phyloP scores from a whole-genome alignment of 2,797 vertebrate species.

The Brotula barbata region DNA sequence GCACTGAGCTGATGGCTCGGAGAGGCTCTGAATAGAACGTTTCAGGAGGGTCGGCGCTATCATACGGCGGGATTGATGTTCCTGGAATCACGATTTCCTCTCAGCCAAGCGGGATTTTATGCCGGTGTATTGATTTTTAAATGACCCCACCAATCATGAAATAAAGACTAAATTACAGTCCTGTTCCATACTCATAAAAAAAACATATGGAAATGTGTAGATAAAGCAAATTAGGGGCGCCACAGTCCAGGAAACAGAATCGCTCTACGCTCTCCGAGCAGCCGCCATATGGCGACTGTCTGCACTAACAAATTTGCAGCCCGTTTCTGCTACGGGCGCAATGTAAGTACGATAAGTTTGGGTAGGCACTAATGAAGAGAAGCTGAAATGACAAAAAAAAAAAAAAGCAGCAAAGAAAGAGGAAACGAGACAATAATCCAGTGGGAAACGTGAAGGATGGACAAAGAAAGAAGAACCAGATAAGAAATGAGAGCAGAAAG shows the following conservation, averaged over 20 bases:
- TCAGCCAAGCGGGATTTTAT: not conserved
- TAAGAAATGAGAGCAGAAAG: constrained; percentile 32
- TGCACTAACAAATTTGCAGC: constrained; percentile 14
- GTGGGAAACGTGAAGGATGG: constrained; percentile 29
- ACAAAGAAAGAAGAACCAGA: constrained; percentile 42
- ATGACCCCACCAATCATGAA: constrained; percentile 14
- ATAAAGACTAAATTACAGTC: not conserved
- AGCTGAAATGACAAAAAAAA: constrained; percentile 31
- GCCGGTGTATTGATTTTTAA: constrained; percentile 21
- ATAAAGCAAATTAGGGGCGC: not conserved
- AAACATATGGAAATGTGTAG: not conserved
- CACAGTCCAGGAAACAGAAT: not conserved
- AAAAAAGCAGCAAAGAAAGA: constrained; percentile 18
- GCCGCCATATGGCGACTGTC: not conserved
- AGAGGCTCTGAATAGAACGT: constrained; percentile 22
- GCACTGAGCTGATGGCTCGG: constrained; percentile 22
- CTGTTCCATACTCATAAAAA: not conserved
- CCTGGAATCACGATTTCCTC: not conserved
- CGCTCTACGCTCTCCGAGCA: not conserved
- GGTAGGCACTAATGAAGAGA: constrained; percentile 15
- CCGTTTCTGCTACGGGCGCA: constrained; percentile 11
- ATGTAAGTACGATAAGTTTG: not conserved
- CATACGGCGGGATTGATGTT: not conserved
- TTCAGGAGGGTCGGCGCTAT: not conserved
- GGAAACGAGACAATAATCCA: constrained; percentile 23